phyloP scores from a whole-genome alignment of 2,888 invertebrate species.

The Nemurella pictetii region DNA sequence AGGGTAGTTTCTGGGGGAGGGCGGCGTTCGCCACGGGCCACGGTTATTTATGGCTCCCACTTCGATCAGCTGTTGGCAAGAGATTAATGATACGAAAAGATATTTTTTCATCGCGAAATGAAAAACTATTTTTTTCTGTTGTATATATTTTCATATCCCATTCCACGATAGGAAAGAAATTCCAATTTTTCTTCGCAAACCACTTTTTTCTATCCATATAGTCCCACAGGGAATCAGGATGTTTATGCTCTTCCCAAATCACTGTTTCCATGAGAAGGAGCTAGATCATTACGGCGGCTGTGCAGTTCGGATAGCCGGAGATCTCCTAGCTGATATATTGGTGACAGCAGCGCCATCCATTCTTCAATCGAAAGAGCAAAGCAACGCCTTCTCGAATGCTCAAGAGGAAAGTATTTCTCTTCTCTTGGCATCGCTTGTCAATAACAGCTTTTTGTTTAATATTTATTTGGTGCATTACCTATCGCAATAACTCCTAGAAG shows the following conservation, averaged over 20 bases:
- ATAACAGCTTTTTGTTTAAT: neutral
- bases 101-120: constrained; percentile 23
- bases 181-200: neutral
- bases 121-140: constrained; percentile 4
- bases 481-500: neutral
- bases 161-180: neutral
- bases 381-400: neutral
- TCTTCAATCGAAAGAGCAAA: constrained; percentile 25
- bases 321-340: constrained; percentile 20
- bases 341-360: neutral
- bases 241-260: constrained; percentile 23
- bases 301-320: neutral
- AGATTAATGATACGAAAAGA: constrained; percentile 42
- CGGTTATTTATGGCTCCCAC: constrained; percentile 42
- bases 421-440: neutral
- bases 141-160: neutral
- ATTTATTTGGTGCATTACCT: neutral
- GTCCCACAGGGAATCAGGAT: neutral
- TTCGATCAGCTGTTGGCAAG: constrained; percentile 43
- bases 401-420: neutral
- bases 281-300: constrained; percentile 37
- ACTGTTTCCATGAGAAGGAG: constrained; percentile 31
- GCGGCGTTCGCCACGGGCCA: neutral
- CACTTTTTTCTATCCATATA: neutral
- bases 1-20: constrained; percentile 14